Evolutionary conservation across 2,113 vertebrate species (phyloP).

Genomic region (Crotalus tigris): DNA sequence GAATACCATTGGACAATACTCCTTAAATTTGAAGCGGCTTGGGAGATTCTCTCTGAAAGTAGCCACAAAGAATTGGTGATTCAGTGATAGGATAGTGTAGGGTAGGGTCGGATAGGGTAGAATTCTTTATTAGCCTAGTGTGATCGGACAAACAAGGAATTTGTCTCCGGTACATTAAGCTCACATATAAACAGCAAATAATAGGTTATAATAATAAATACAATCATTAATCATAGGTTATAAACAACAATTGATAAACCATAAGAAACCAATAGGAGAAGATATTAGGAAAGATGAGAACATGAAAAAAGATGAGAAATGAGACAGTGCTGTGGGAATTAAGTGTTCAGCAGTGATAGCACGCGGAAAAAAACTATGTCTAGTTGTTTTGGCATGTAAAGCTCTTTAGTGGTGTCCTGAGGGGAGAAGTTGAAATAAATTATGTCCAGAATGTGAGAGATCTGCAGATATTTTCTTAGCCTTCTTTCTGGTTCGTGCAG

Average conservation of each 20-base stretch:
- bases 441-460: too few relatives aligned
- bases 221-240: neutral
- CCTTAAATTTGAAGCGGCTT: conserved; percentile 97
- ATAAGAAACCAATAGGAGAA: neutral
- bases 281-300: too few relatives aligned
- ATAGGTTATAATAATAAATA: neutral
- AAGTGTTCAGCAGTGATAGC: too few relatives aligned
- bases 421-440: too few relatives aligned
- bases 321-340: too few relatives aligned
- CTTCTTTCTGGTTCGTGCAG: too few relatives aligned
- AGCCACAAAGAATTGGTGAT: conserved; percentile 23
- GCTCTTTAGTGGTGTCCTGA: too few relatives aligned
- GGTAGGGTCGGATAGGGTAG: too few relatives aligned
- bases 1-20: conserved; percentile 96
- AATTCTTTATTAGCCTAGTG: neutral
- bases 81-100: neutral
- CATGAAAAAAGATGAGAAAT: too few relatives aligned
- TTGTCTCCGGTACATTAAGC: neutral
- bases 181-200: neutral
- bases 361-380: too few relatives aligned
- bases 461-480: too few relatives aligned
- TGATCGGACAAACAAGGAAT: neutral
- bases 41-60: conserved; percentile 87
- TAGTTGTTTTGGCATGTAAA: too few relatives aligned
- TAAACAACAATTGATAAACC: neutral